A percentile compares a stretch with the other conserved stretches of the same genome.
phyloP scores from a whole-genome alignment of 2,888 invertebrate genomes.

The Papilio gigon region DNA sequence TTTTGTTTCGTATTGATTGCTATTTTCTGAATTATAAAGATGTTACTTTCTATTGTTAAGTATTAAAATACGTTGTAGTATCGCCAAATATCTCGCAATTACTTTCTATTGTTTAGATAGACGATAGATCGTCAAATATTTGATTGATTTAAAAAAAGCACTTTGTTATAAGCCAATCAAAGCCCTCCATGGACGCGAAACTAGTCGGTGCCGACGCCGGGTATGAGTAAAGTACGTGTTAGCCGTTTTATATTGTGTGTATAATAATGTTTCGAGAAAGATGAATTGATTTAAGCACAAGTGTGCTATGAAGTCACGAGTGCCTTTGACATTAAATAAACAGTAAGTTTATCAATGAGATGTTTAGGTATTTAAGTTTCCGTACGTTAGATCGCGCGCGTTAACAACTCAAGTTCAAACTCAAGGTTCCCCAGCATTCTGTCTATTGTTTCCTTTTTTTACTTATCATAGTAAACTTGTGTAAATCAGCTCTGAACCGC shows the following conservation, averaged over 20 bases:
- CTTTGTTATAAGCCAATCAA: too few relatives aligned
- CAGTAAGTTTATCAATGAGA: slow-evolving; percentile 29
- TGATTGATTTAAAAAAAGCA: too few relatives aligned
- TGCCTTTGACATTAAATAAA: slow-evolving; percentile 11
- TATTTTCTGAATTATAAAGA: background rate
- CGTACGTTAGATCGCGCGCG: slow-evolving; percentile 22
- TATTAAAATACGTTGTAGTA: background rate
- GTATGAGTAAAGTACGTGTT: too few relatives aligned
- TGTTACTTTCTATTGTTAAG: background rate
- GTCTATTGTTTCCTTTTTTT: slow-evolving; percentile 33
- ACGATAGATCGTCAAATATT: too few relatives aligned
- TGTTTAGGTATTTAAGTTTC: slow-evolving; percentile 20
- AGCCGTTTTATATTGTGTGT: too few relatives aligned
- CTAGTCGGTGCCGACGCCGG: too few relatives aligned
- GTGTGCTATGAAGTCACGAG: background rate
- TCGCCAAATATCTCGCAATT: background rate
- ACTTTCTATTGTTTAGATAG: background rate
- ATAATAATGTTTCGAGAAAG: too few relatives aligned
- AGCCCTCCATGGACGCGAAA: too few relatives aligned
- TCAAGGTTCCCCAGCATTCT: slow-evolving; percentile 35
- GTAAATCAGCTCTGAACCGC: too few relatives aligned
- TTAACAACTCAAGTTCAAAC: slow-evolving; percentile 35
- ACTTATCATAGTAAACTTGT: too few relatives aligned
- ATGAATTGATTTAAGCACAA: background rate
- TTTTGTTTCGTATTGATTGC: background rate